These are phyloP conservation scores for Akabosia matsudoensis DNA, from an alignment of 1,140 invertebrate genomes.

Conservation along the genomic window DNA sequence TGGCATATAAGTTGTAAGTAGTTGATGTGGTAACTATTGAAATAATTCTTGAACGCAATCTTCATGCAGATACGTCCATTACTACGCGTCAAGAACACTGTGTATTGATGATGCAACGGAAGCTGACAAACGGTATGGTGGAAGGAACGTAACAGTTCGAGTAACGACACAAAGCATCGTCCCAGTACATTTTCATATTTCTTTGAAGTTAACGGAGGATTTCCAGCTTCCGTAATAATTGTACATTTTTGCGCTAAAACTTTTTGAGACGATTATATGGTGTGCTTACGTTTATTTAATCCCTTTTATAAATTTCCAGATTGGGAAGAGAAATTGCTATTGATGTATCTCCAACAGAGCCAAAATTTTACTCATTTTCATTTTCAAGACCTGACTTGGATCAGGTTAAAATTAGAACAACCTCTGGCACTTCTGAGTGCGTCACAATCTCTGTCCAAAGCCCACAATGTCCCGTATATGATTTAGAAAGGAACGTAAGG, in stretches of 20 bases:
- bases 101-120: slow-evolving; percentile 21
- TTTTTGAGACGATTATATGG: no score
- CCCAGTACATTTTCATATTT: slow-evolving; percentile 9
- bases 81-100: slow-evolving; percentile 30
- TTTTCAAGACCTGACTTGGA: slow-evolving; percentile 27
- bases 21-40: no score
- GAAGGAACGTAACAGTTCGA: slow-evolving; percentile 38
- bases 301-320: slow-evolving; percentile 1
- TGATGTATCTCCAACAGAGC: slow-evolving; percentile 29
- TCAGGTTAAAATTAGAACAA: slow-evolving; percentile 26
- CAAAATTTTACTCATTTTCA: slow-evolving; percentile 27
- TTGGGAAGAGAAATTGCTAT: slow-evolving; percentile 22
- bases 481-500: slow-evolving; percentile 35
- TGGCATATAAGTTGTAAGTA: no score
- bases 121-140: background rate
- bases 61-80: slow-evolving; percentile 10
- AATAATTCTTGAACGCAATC: background rate
- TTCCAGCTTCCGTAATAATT: slow-evolving; percentile 30
- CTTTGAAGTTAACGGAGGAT: slow-evolving; percentile 21
- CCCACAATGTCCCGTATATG: slow-evolving; percentile 37
- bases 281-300: no score
- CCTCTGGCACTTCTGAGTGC: background rate
- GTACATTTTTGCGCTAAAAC: no score
- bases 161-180: slow-evolving; percentile 36
- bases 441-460: slow-evolving; percentile 28